A percentile compares a stretch with the other conserved stretches of the same genome.
These are phyloP conservation scores for Sycophila sp. DNA, from an alignment of 1,140 invertebrate genomes.

Conservation along the genomic window DNA sequence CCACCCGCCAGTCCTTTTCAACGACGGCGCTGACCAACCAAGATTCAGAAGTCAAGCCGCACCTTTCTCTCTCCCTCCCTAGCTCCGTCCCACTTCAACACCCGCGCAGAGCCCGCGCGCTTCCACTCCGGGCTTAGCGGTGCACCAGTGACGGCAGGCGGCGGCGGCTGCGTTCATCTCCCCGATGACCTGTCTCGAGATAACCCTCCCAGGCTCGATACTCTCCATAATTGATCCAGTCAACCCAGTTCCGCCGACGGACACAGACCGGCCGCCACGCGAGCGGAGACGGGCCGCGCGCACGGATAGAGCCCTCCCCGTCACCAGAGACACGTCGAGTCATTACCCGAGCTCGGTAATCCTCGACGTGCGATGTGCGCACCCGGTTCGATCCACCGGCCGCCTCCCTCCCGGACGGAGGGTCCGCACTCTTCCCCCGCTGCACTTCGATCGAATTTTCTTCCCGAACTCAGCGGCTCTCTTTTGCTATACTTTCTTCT, in stretches of 20 bases:
- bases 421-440: background rate
- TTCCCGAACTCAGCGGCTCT: background rate
- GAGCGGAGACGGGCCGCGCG: too few relatives aligned
- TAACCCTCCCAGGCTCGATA: conserved; percentile 17
- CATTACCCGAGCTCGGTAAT: conserved; percentile 11
- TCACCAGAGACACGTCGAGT: conserved; percentile 14
- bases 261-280: background rate
- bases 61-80: background rate
- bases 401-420: background rate
- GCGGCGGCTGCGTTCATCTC: background rate
- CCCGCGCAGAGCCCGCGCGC: too few relatives aligned
- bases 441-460: background rate
- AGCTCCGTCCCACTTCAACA: background rate
- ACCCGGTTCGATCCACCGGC: background rate
- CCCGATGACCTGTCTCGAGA: conserved; percentile 28
- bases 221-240: conserved; percentile 35
- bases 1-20: background rate
- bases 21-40: background rate
- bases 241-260: conserved; percentile 7
- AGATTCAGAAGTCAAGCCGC: background rate
- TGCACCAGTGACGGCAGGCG: too few relatives aligned
- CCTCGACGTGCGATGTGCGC: background rate
- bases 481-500: too few relatives aligned
- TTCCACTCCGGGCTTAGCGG: too few relatives aligned
- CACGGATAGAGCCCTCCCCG: too few relatives aligned